Evolutionary conservation across 64 coral and sea anemone genomes (phyloP), one percentile per base, ranked within the genome.

Genomic region (Astreopora myriophthalma): DNA sequence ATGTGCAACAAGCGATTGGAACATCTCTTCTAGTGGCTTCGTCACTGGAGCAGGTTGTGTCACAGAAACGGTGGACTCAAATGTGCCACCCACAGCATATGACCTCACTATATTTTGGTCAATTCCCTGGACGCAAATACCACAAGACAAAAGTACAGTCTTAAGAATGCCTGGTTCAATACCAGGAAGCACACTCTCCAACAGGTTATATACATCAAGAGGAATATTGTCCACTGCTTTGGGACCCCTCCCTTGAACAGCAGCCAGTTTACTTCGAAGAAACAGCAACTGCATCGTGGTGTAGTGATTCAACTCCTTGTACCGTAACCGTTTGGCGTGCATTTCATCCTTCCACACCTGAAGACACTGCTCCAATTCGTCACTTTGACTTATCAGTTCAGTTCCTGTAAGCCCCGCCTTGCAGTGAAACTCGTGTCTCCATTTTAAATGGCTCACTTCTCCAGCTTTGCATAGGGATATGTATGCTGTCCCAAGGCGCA

Each of bases 361-460:
- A 48, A 96, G 62, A 75, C 76, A 88, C 40, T 88, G 34, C 38
- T 95, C 94, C 89, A 92, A 74, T 14, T 72, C 27, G 1, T 88
- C 75, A 33, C 75, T 92, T 75, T 92, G 14, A 14, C 49, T 24
- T 6, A 28, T 75, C 25, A 96, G 33, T 2, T 91, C 66, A 71
- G 12, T 79, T 44, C 67, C 63, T 3, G 74, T 42, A 40, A 90
- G 87, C 0, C 3, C 6, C 49, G 55, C 49, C n/a, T 26, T 76
- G 65, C 90, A 96, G 1, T 60, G 16, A 89, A 92, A 89, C 6
- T 87, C 87, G n/a, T 36, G 8, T 49, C 57, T 74, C 94, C 94
- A 96, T 19, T 85, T 69, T 27, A 96, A 86, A 48, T 96, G 90
- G 58, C 90, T 89, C 13, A 92, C 94, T 52, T 96, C 94, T 13